Percentiles rank a stretch among this genome's conserved stretches.
phyloP scores from a whole-genome alignment of 2,888 invertebrate species.

The Chrysodeixis includens region DNA sequence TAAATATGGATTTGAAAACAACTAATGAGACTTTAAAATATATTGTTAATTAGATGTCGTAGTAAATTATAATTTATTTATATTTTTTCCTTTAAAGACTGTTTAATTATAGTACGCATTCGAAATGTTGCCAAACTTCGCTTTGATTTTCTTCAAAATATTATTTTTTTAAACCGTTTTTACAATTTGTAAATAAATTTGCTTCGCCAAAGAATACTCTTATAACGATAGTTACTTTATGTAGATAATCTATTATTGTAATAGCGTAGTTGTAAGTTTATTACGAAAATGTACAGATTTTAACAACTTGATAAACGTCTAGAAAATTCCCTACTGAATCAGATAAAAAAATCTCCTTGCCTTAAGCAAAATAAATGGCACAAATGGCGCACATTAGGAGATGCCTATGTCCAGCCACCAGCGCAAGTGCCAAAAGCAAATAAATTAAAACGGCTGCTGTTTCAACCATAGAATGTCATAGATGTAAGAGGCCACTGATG shows the following conservation, averaged over 20 bases:
- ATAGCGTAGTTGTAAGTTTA: constrained; percentile 44
- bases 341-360: too few species aligned
- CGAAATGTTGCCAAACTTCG: constrained; percentile 51
- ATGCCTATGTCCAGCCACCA: too few species aligned
- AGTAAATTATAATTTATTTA: constrained; percentile 51
- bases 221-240: constrained; percentile 67
- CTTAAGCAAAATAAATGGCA: too few species aligned
- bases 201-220: constrained; percentile 82
- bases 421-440: too few species aligned
- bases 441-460: too few species aligned
- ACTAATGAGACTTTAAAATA: constrained; percentile 55
- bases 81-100: constrained; percentile 50
- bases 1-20: constrained; percentile 60
- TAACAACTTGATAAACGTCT: constrained; percentile 19
- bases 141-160: constrained; percentile 50
- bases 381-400: too few species aligned
- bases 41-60: constrained; percentile 41
- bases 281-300: constrained; percentile 49
- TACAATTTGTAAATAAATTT: constrained; percentile 75
- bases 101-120: constrained; percentile 53
- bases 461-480: too few species aligned
- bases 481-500: too few species aligned
- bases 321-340: too few species aligned
- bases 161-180: constrained; percentile 52
- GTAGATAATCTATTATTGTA: constrained; percentile 53